phyloP scores from a whole-genome alignment of 2,113 vertebrate species.

The Amphiprion ocellaris region DNA sequence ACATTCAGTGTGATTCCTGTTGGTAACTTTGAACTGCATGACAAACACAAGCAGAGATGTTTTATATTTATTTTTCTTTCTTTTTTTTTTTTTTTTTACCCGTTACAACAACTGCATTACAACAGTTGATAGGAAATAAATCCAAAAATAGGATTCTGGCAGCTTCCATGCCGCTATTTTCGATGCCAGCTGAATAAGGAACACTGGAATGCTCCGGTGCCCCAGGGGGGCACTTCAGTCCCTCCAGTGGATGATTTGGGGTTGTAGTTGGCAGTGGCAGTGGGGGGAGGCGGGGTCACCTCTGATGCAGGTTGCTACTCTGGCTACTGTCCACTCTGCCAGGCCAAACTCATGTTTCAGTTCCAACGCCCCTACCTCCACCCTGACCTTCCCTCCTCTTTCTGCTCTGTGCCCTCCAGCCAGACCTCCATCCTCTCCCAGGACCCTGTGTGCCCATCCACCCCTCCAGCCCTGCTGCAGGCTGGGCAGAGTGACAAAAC shows the following conservation, averaged over 20 bases:
- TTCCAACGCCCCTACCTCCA: conserved; percentile 9
- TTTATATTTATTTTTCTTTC: not conserved
- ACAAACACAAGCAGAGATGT: not conserved
- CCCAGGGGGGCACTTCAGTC: conserved; percentile 23
- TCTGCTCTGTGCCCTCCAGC: conserved; percentile 45
- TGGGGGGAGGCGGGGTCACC: conserved; percentile 21
- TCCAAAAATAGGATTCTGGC: conserved; percentile 43
- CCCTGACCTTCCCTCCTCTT: conserved; percentile 11
- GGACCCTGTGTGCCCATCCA: conserved; percentile 38
- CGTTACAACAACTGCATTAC: conserved; percentile 13
- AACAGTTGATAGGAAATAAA: conserved; percentile 23
- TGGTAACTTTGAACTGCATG: too few relatives aligned
- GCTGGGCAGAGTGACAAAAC: conserved; percentile 61
- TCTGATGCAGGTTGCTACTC: conserved; percentile 36
- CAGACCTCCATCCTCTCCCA: conserved; percentile 56
- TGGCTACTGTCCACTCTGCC: conserved; percentile 32
- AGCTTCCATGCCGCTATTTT: not conserved
- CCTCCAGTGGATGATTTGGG: conserved; percentile 19
- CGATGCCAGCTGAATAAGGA: conserved; percentile 43
- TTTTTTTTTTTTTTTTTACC: not conserved
- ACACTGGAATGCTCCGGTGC: conserved; percentile 21
- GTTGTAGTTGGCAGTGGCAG: conserved; percentile 21
- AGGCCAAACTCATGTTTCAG: conserved; percentile 13
- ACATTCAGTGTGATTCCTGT: too few relatives aligned
- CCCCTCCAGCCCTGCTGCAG: conserved; percentile 55